Conservation (phyloP, 2,888 invertebrate genomes). For the Callinectes sapidus region DNA sequence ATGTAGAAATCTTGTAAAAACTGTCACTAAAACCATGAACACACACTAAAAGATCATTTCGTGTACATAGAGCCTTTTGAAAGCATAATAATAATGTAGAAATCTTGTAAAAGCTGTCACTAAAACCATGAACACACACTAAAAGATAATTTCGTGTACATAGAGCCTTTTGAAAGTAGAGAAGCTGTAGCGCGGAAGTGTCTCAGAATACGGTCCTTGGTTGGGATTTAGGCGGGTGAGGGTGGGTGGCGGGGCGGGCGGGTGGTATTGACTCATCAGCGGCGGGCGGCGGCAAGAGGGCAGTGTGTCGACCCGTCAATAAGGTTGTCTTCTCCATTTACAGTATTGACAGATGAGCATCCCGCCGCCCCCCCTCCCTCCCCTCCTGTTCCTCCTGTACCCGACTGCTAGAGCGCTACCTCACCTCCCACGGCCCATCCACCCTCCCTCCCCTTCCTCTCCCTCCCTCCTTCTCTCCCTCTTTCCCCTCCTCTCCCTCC, state of each 20-base stretch:
- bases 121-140: no score
- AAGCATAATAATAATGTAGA: no score
- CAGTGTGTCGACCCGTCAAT: conserved; percentile 19
- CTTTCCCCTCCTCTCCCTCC: neutral
- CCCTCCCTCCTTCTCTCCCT: neutral
- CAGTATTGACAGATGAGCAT: conserved; percentile 12
- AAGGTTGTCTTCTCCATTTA: conserved; percentile 34
- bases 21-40: no score
- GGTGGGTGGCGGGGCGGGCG: neutral
- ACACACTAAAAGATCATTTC: no score
- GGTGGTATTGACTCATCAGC: conserved; percentile 21
- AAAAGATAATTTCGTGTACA: no score
- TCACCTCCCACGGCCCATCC: neutral
- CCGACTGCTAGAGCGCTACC: neutral
- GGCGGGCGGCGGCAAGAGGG: neutral
- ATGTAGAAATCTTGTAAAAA: no score
- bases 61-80: no score
- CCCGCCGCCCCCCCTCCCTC: no score
- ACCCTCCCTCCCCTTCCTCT: neutral
- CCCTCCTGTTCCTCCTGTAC: neutral
- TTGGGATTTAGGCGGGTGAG: neutral
- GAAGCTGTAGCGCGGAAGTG: no score
- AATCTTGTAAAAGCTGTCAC: no score
- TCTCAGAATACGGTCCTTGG: neutral
- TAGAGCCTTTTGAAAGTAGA: no score